These are phyloP conservation scores for Parnassius apollo DNA, from an alignment of 2,888 invertebrate species.

Conservation along the genomic window DNA sequence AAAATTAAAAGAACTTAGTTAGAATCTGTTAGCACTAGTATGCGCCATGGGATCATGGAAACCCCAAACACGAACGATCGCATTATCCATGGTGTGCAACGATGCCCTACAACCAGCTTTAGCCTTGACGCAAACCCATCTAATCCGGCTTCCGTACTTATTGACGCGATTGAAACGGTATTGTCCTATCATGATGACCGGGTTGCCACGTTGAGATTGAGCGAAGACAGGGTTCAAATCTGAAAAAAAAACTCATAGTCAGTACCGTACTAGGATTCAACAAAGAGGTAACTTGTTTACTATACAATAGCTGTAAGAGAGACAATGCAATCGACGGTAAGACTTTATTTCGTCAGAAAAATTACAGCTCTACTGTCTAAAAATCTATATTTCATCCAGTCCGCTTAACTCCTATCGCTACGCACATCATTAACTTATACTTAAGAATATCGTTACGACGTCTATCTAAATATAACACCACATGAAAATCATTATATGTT, in stretches of 20 bases:
- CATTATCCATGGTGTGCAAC: conserved; percentile 72
- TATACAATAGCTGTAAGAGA: not conserved
- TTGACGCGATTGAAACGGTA: conserved; percentile 75
- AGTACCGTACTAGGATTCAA: conserved; percentile 31
- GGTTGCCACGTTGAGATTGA: conserved; percentile 71
- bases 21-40: conserved; percentile 71
- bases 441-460: too few species aligned
- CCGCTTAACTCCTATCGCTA: not conserved
- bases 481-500: too few species aligned
- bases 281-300: not conserved
- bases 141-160: conserved; percentile 66
- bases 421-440: too few species aligned
- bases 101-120: conserved; percentile 74
- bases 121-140: conserved; percentile 76
- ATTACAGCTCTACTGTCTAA: conserved; percentile 10
- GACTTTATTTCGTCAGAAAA: conserved; percentile 20
- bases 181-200: conserved; percentile 75
- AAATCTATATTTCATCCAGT: conserved; percentile 1
- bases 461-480: too few species aligned
- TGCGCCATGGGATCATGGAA: conserved; percentile 71
- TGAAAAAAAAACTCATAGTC: conserved; percentile 48
- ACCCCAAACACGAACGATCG: conserved; percentile 73
- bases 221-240: conserved; percentile 73
- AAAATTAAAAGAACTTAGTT: conserved; percentile 24
- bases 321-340: not conserved